Evolutionary conservation across 2,797 vertebrate genomes (phyloP).

Genomic region (Tinamus major): DNA sequence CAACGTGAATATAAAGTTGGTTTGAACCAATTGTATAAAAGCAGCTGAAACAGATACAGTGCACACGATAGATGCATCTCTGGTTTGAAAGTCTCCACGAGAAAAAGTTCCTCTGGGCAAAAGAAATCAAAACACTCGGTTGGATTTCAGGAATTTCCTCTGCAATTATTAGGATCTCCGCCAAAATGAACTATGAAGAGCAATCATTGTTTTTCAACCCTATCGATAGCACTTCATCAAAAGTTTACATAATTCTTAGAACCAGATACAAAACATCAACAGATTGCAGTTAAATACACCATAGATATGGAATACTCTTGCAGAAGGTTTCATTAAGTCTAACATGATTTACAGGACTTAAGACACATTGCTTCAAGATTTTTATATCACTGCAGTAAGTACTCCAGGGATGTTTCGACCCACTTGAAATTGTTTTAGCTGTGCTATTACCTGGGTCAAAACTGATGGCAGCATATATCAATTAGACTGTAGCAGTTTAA

Average conservation of each 20-base stretch:
- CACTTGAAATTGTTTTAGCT: conserved; percentile 79
- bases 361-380: conserved; percentile 75
- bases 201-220: conserved; percentile 37
- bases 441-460: conserved; percentile 78
- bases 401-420: conserved; percentile 75
- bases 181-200: conserved; percentile 43
- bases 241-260: conserved; percentile 76
- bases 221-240: conserved; percentile 42
- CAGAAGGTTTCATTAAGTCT: conserved; percentile 77
- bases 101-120: conserved; percentile 42
- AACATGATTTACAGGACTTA: conserved; percentile 77
- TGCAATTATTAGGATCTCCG: conserved; percentile 39
- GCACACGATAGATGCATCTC: conserved; percentile 23
- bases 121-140: conserved; percentile 51
- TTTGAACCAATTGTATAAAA: conserved; percentile 32
- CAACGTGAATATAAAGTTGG: conserved; percentile 12
- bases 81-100: conserved; percentile 58
- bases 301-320: conserved; percentile 62
- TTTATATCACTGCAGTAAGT: conserved; percentile 75
- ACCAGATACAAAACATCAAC: conserved; percentile 61
- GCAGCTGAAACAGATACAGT: conserved; percentile 56
- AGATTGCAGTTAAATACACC: conserved; percentile 65
- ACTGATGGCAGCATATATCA: conserved; percentile 74
- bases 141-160: conserved; percentile 25
- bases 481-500: conserved; percentile 76